A percentile compares a stretch with the other conserved stretches of the same genome.
Conservation (phyloP, 2,797 vertebrate species). For the Tolypeutes matacus region DNA sequence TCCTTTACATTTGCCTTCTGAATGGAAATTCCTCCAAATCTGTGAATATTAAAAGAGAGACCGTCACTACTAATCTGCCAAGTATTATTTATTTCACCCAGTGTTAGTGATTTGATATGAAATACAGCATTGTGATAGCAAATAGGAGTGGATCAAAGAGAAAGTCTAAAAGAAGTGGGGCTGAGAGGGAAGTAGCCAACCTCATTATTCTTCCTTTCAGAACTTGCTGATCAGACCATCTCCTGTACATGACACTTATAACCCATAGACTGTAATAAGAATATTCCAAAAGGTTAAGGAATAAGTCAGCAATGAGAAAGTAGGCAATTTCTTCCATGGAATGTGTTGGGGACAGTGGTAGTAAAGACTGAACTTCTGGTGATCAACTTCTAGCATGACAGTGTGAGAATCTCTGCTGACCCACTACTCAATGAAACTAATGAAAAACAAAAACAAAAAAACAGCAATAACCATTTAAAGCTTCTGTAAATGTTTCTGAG, state of each 20-base stretch:
- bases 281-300: background rate
- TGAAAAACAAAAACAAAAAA: too few relatives aligned
- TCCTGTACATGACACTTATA: fast-evolving
- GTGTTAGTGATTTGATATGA: slow-evolving; percentile 22
- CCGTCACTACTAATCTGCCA: slow-evolving; percentile 58
- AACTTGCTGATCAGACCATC: background rate
- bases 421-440: too few relatives aligned
- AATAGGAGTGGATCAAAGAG: background rate
- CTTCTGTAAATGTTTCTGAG: too few relatives aligned
- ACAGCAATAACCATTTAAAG: too few relatives aligned
- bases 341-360: background rate
- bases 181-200: background rate
- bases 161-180: too few relatives aligned
- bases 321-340: background rate
- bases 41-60: slow-evolving; percentile 79
- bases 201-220: background rate
- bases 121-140: background rate
- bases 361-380: background rate
- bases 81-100: slow-evolving; percentile 71
- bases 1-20: slow-evolving; percentile 68
- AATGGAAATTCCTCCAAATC: background rate
- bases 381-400: too few relatives aligned
- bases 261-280: too few relatives aligned
- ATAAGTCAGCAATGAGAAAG: background rate
- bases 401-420: too few relatives aligned